Conservation (phyloP, 2,113 vertebrate genomes). For the Synodontis membranacea region DNA sequence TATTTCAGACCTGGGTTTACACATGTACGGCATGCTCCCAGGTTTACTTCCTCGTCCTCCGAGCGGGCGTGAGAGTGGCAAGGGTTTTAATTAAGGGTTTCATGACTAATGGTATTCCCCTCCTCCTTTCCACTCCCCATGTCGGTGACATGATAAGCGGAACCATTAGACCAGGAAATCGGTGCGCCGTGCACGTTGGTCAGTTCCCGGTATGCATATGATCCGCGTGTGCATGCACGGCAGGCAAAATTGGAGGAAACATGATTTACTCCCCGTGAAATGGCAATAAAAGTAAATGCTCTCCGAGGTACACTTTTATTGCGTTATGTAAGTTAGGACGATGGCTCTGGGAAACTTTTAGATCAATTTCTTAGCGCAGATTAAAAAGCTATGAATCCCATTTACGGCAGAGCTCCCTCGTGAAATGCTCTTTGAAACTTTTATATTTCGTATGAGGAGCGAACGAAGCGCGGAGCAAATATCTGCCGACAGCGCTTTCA, state of each 20-base stretch:
- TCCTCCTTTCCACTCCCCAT: background rate
- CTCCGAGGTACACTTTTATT: constrained; percentile 67
- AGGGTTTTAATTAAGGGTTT: constrained; percentile 43
- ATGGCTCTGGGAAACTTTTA: constrained; percentile 77
- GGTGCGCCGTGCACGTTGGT: constrained; percentile 6
- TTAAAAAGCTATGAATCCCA: constrained; percentile 80
- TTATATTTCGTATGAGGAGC: constrained; percentile 76
- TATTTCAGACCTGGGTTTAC: constrained; percentile 37
- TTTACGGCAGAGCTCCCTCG: constrained; percentile 77
- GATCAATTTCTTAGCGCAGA: constrained; percentile 79
- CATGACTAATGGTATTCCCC: constrained; percentile 21
- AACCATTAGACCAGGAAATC: constrained; percentile 25
- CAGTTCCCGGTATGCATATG: constrained; percentile 3
- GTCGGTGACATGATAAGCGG: background rate
- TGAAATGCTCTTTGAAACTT: constrained; percentile 78
- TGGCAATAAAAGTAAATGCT: constrained; percentile 73
- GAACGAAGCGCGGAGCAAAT: constrained; percentile 74
- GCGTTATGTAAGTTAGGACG: constrained; percentile 73
- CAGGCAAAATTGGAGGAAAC: constrained; percentile 31
- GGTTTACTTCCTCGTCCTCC: constrained; percentile 23
- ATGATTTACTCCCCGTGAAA: constrained; percentile 69
- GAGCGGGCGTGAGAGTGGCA: background rate
- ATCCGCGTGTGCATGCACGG: background rate
- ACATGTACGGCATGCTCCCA: constrained; percentile 35
- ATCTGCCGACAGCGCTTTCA: constrained; percentile 77